Conservation (phyloP, 2,113 vertebrate species). For the Tamias sibiricus region DNA sequence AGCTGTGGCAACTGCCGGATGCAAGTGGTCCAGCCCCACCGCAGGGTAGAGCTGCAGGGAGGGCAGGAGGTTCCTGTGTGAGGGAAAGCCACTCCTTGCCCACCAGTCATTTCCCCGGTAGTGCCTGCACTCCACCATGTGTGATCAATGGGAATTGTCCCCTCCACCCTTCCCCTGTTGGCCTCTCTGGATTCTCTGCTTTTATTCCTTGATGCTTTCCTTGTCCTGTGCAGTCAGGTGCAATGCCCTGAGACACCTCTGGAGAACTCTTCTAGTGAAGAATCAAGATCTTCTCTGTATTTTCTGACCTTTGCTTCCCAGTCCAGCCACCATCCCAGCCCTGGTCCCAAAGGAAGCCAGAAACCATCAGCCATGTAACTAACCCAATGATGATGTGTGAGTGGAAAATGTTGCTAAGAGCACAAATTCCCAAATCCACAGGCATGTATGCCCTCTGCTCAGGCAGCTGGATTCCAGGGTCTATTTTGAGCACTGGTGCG, state of each 20-base stretch:
- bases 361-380: not conserved
- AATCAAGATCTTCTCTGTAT: not conserved
- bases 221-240: not conserved
- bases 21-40: not conserved
- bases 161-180: not conserved
- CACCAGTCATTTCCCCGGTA: not conserved
- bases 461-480: not conserved
- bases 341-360: not conserved
- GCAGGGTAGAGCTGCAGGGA: not conserved
- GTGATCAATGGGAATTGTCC: not conserved
- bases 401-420: not conserved
- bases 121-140: not conserved
- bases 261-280: not conserved
- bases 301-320: not conserved
- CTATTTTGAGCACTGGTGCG: not conserved
- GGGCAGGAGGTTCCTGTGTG: not conserved
- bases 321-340: not conserved
- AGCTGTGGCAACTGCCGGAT: not conserved
- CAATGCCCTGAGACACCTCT: not conserved
- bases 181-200: not conserved
- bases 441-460: not conserved
- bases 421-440: fast-evolving
- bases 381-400: not conserved
- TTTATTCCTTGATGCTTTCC: not conserved
- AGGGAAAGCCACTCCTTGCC: not conserved